Conservation (phyloP, 2,888 invertebrate species). For the Pimpla rufipes region DNA sequence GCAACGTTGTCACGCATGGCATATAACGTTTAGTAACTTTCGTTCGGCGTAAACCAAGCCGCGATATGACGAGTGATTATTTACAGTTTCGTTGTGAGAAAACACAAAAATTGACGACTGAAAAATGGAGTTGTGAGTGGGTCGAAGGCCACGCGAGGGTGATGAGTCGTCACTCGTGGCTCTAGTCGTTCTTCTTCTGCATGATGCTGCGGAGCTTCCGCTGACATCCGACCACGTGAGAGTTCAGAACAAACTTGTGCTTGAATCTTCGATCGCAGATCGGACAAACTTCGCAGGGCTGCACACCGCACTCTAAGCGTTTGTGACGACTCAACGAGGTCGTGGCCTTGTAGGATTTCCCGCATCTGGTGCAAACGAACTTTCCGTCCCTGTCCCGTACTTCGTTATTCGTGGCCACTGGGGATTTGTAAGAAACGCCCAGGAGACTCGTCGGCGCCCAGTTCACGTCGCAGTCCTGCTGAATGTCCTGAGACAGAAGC, state of each 20-base stretch:
- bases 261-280: constrained; percentile 85
- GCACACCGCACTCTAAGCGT: constrained; percentile 85
- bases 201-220: constrained; percentile 74
- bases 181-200: constrained; percentile 70
- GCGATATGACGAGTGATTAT: constrained; percentile 23
- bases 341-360: constrained; percentile 83
- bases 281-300: constrained; percentile 84
- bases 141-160: not conserved
- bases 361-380: constrained; percentile 83
- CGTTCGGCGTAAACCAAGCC: constrained; percentile 16
- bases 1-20: constrained; percentile 21
- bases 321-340: constrained; percentile 85
- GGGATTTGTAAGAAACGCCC: constrained; percentile 41
- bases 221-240: constrained; percentile 81
- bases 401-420: constrained; percentile 26
- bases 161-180: not conserved
- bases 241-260: constrained; percentile 84
- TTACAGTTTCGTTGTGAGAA: constrained; percentile 31
- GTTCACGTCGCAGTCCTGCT: constrained; percentile 54
- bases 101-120: constrained; percentile 9
- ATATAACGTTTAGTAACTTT: constrained; percentile 4
- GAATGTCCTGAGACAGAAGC: constrained; percentile 74
- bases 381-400: constrained; percentile 68
- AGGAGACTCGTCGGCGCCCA: constrained; percentile 66
- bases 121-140: constrained; percentile 2